These are phyloP conservation scores for Ellobius talpinus DNA, from an alignment of 2,113 vertebrate genomes.

Conservation along the genomic window DNA sequence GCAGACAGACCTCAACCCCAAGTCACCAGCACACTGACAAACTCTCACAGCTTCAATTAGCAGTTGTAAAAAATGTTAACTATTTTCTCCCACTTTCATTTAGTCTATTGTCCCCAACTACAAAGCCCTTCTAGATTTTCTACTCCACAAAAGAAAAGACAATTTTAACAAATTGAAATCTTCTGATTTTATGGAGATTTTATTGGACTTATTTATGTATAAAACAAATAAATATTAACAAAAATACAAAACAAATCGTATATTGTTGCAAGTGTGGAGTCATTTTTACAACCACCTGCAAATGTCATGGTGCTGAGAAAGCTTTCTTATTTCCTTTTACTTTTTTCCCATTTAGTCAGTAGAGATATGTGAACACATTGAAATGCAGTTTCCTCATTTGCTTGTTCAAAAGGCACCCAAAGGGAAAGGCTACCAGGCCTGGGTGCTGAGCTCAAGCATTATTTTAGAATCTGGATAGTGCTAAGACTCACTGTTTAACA, in stretches of 20 bases:
- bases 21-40: conserved; percentile 57
- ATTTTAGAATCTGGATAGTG: neutral
- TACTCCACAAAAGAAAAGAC: conserved; percentile 52
- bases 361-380: neutral
- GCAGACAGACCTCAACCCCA: conserved; percentile 37
- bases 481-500: neutral
- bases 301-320: neutral
- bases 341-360: conserved; percentile 16
- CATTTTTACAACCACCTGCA: neutral
- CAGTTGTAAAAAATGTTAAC: conserved; percentile 59
- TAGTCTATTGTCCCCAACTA: conserved; percentile 43
- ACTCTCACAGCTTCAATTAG: conserved; percentile 65
- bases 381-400: neutral
- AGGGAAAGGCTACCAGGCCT: neutral
- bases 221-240: conserved; percentile 24
- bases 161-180: conserved; percentile 34
- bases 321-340: neutral
- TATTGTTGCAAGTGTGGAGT: neutral
- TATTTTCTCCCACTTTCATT: conserved; percentile 27
- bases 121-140: conserved; percentile 37
- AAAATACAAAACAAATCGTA: conserved; percentile 27
- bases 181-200: conserved; percentile 26
- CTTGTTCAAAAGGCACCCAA: neutral
- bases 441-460: neutral
- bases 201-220: conserved; percentile 20